Conservation (phyloP, 2,888 invertebrate species). For the Clistopyga incitator region DNA sequence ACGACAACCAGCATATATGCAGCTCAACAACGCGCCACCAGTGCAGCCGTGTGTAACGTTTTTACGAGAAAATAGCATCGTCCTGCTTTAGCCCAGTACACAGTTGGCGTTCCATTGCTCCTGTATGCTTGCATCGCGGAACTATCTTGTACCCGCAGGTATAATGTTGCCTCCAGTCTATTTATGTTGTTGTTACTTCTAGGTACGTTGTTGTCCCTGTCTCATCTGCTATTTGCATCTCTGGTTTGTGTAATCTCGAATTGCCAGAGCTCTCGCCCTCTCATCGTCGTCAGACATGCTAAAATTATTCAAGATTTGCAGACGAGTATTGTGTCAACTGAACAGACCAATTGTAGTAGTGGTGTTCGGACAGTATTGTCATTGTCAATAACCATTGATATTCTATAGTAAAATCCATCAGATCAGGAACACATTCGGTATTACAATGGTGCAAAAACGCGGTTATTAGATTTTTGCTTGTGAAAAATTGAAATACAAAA, state of each 20-base stretch:
- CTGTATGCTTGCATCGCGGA: constrained; percentile 29
- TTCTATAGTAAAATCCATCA: background rate
- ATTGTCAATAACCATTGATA: background rate
- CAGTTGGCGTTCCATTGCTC: background rate
- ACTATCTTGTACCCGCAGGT: constrained; percentile 32
- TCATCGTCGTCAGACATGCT: constrained; percentile 8
- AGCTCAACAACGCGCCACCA: background rate
- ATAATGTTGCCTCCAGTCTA: constrained; percentile 55
- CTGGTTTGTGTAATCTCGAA: constrained; percentile 49
- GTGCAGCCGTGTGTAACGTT: constrained; percentile 34
- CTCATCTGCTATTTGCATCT: constrained; percentile 64
- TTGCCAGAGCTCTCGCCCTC: constrained; percentile 40
- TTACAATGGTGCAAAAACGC: too few relatives aligned
- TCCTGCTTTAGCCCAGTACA: constrained; percentile 1
- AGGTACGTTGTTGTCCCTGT: constrained; percentile 54
- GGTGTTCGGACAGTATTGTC: background rate
- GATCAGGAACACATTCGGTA: background rate
- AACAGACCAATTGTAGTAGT: background rate
- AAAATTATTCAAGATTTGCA: constrained; percentile 27
- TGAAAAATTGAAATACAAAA: too few relatives aligned
- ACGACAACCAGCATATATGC: constrained; percentile 20
- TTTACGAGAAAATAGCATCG: constrained; percentile 39
- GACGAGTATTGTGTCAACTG: constrained; percentile 7
- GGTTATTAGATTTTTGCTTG: too few relatives aligned
- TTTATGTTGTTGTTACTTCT: constrained; percentile 55